Conservation (phyloP, 2,797 vertebrate species). For the Premnoplex brunnescens region DNA sequence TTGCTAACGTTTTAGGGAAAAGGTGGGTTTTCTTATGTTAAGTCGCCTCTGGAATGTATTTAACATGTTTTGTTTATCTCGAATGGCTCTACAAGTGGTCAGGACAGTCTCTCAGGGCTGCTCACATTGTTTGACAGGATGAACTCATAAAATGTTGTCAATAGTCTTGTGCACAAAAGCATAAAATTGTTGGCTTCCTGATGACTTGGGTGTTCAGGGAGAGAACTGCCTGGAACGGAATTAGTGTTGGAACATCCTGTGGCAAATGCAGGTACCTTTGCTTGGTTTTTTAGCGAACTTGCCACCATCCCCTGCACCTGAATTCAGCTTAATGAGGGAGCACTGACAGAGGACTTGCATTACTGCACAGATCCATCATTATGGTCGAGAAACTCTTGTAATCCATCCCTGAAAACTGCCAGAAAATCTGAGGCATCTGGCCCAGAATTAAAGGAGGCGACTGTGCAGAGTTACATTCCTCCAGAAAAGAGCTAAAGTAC, state of each 20-base stretch:
- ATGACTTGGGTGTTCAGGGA: background rate
- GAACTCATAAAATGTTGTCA: background rate
- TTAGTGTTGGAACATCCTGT: background rate
- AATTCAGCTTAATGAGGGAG: background rate
- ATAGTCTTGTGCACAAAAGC: background rate
- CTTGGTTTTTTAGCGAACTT: background rate
- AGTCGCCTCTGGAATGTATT: conserved; percentile 5
- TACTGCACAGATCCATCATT: background rate
- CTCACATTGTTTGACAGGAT: background rate
- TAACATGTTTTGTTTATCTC: background rate
- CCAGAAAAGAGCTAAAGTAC: background rate
- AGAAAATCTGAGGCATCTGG: background rate
- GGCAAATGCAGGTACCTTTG: background rate
- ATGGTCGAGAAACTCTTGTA: background rate
- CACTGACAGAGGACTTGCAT: background rate
- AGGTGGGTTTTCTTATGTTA: background rate
- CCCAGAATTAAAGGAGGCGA: background rate
- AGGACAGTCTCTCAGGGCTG: background rate
- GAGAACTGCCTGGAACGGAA: background rate
- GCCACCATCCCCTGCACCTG: background rate
- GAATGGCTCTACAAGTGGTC: background rate
- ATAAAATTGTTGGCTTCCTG: background rate
- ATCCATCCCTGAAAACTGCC: background rate
- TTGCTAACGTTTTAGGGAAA: background rate
- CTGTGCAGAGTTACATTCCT: background rate